Percentiles rank a stretch among this genome's conserved stretches.
phyloP scores from a whole-genome alignment of 1,140 invertebrate genomes.

The Dysdera silvatica region DNA sequence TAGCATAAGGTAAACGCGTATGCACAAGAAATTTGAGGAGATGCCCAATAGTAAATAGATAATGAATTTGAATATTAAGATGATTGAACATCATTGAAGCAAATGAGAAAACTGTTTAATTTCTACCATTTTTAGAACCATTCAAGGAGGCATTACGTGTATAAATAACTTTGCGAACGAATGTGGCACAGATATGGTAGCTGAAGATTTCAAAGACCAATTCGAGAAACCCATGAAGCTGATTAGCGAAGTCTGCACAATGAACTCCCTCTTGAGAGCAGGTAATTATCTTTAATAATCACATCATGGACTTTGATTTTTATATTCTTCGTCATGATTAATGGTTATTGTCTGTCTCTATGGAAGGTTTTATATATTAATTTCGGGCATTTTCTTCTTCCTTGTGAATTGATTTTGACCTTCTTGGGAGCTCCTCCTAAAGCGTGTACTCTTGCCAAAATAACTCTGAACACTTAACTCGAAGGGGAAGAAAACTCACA shows the following conservation, averaged over 20 bases:
- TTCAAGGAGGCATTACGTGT: constrained; percentile 10
- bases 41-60: too few species aligned
- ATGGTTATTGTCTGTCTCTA: background rate
- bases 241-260: constrained; percentile 10
- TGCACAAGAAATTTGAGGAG: too few species aligned
- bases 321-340: background rate
- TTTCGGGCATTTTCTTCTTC: too few species aligned
- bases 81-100: too few species aligned
- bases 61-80: too few species aligned
- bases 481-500: too few species aligned
- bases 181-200: constrained; percentile 23
- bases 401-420: too few species aligned
- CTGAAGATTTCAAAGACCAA: constrained; percentile 20
- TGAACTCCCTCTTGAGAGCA: background rate
- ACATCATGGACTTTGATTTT: background rate
- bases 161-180: constrained; percentile 1
- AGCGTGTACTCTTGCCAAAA: too few species aligned
- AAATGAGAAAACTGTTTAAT: too few species aligned
- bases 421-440: too few species aligned
- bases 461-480: too few species aligned
- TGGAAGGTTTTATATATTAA: background rate
- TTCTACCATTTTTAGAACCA: background rate
- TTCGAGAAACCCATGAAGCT: constrained; percentile 14
- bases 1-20: too few species aligned
- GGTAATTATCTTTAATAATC: background rate